Evolutionary conservation across 2,888 invertebrate genomes (phyloP).

Genomic region (Odontomyia ornata): DNA sequence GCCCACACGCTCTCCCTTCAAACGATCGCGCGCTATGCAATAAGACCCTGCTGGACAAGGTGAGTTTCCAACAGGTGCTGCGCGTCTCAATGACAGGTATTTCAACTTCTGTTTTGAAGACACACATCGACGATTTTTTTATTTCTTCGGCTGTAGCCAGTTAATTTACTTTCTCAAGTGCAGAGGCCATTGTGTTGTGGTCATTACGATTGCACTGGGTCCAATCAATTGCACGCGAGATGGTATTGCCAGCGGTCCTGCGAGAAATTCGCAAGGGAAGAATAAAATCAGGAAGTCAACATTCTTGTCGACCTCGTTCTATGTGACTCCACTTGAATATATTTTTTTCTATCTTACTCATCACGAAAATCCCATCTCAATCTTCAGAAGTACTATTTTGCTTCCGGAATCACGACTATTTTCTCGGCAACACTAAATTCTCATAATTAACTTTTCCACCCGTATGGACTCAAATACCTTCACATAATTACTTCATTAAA

Average conservation of each 20-base stretch:
- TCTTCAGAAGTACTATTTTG: too few relatives aligned
- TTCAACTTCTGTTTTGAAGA: conserved; percentile 30
- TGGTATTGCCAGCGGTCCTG: background rate
- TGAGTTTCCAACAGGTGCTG: conserved; percentile 36
- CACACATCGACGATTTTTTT: background rate
- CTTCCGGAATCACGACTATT: too few relatives aligned
- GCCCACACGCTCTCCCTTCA: conserved; percentile 15
- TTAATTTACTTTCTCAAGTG: conserved; percentile 37
- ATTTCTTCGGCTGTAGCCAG: conserved; percentile 11
- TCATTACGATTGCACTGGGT: background rate
- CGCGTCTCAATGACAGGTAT: conserved; percentile 33
- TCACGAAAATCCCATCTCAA: too few relatives aligned
- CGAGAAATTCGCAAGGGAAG: background rate
- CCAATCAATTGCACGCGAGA: background rate
- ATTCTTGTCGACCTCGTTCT: too few relatives aligned
- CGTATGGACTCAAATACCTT: too few relatives aligned
- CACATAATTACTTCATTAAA: too few relatives aligned
- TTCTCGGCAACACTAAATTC: too few relatives aligned
- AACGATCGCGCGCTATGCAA: background rate
- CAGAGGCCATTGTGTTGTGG: conserved; percentile 11
- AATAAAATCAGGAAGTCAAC: background rate
- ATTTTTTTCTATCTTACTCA: background rate
- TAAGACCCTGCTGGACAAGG: background rate
- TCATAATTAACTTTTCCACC: too few relatives aligned
- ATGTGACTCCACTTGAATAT: too few relatives aligned